Evolutionary conservation across 2,888 invertebrate genomes (phyloP).

Genomic region (Tiliacea aurago): DNA sequence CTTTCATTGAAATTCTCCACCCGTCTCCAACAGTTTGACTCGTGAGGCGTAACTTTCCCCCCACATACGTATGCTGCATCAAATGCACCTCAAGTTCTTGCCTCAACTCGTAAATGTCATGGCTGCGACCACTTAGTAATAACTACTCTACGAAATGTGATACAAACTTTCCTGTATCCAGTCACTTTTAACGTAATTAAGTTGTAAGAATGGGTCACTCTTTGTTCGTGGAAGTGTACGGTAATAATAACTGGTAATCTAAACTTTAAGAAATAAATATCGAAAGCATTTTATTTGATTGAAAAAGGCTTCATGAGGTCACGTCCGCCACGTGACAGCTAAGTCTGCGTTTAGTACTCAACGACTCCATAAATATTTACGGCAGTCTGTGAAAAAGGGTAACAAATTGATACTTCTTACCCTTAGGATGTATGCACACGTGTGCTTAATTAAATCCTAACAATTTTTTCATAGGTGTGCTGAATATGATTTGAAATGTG

Average conservation of each 20-base stretch:
- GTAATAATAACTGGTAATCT: background rate
- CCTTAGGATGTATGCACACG: too few species aligned
- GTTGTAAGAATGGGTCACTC: background rate
- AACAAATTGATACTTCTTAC: too few species aligned
- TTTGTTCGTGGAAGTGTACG: background rate
- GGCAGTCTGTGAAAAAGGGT: background rate
- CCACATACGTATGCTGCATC: background rate
- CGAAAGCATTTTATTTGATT: background rate
- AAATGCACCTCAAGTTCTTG: background rate
- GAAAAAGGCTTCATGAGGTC: background rate
- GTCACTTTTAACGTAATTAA: conserved; percentile 18
- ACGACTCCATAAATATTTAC: background rate
- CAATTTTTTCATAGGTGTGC: background rate
- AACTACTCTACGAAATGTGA: conserved; percentile 7
- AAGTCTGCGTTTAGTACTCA: too few species aligned
- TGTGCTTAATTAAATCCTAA: too few species aligned
- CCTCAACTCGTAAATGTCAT: conserved; percentile 17
- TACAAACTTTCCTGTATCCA: background rate
- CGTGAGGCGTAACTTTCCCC: background rate
- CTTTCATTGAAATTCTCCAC: background rate
- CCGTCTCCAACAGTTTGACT: background rate
- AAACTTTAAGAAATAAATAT: background rate
- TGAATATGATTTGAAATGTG: background rate
- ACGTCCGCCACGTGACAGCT: background rate
- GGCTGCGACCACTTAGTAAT: background rate